Evolutionary conservation across 2,888 invertebrate genomes (phyloP), one percentile per base, ranked within the genome.

Genomic region (Watsonalla binaria): DNA sequence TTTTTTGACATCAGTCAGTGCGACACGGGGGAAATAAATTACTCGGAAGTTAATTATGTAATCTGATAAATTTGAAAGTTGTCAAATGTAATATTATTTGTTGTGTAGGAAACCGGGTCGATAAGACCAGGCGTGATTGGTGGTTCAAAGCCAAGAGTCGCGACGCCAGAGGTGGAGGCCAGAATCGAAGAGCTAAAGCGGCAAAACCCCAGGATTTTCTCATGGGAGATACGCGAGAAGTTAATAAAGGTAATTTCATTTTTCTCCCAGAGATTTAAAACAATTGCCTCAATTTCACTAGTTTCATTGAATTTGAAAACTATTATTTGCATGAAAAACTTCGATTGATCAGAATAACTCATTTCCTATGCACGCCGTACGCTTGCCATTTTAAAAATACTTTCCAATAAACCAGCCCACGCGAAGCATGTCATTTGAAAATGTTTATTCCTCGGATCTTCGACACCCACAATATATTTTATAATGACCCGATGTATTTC

Each of bases 91-190:
- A 61, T 59, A 54, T 62, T 42, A 42, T 42, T 60, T 69, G 66
- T 70, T 69, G 70, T 70, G 70, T 94, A 96, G 92, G 98, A 98
- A 89, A 98, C 98, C 46, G 98, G 98, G 57, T 97, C 96, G 72
- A 98, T 98, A 69, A 93, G 97, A 57, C 98, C 98, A 2, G 98
- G 98, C 37, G 97, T 97, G 52, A 97, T 97, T 83, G 97, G 98
- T 2, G 98, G 98, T 11, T 97, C 96, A 53, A 98, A 98, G 81
- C 98, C 98, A 5, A 92, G 98, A 57, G 97, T 98, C 7, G 97
- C 98, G 33, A 98, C 98, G 7, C 97, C 97, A 2, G 97, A 98
- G 81, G 96, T 98, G 46, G 98, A 98, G 83, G 93, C 94, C 53
- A 94, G 96, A 62, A 97, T 99, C 63, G 97, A 98, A 76, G 95